phyloP scores from a whole-genome alignment of 2,113 vertebrate genomes.

The Mesocricetus auratus region DNA sequence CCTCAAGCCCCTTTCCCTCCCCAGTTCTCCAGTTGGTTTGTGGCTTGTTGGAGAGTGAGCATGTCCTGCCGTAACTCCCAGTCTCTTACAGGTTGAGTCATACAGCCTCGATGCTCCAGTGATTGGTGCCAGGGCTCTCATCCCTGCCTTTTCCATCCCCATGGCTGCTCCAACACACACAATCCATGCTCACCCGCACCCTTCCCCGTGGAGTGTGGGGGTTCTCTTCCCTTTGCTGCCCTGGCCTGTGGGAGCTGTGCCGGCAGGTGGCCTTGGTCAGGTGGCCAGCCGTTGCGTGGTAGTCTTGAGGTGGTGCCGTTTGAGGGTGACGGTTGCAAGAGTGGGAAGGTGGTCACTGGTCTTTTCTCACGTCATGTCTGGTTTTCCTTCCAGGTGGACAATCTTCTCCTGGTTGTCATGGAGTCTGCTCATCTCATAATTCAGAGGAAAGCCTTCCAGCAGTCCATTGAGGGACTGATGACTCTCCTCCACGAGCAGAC shows the following conservation, averaged over 20 bases:
- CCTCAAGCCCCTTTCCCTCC: fast-evolving
- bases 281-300: neutral
- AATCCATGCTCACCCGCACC: fast-evolving
- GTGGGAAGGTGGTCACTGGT: neutral
- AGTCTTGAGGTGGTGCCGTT: neutral
- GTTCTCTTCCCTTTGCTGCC: fast-evolving
- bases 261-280: neutral
- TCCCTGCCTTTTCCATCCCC: neutral
- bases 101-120: neutral
- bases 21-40: neutral
- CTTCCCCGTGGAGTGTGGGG: fast-evolving
- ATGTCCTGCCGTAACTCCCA: neutral
- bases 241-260: neutral
- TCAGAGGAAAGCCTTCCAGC: constrained; percentile 96
- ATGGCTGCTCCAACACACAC: fast-evolving
- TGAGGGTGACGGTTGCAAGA: neutral
- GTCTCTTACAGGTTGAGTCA: neutral
- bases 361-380: neutral
- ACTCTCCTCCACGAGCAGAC: constrained; percentile 95
- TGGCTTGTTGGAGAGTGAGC: neutral
- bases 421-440: constrained; percentile 94
- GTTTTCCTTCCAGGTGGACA: constrained; percentile 91
- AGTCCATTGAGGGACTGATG: constrained; percentile 93
- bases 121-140: fast-evolving
- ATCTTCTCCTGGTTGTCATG: constrained; percentile 95